These are phyloP conservation scores for Netelia inedita DNA, from an alignment of 2,888 invertebrate species.

Conservation along the genomic window DNA sequence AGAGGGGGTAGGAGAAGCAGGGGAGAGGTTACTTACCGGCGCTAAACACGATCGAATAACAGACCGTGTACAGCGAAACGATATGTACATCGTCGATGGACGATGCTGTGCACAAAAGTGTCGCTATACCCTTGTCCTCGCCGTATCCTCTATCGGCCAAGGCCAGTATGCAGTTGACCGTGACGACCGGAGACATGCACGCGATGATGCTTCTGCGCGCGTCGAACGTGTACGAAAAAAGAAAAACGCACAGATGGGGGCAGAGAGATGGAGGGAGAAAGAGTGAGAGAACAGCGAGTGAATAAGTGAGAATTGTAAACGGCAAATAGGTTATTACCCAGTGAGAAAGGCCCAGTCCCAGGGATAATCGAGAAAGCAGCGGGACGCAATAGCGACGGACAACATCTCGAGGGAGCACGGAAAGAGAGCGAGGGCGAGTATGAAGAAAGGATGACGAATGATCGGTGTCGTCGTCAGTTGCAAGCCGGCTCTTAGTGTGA, in stretches of 20 bases:
- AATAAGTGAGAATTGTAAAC: not conserved
- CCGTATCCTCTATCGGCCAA: conserved; percentile 88
- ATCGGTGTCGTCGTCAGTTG: conserved; percentile 80
- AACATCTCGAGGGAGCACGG: conserved; percentile 80
- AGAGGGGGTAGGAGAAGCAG: not conserved
- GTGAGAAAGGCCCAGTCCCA: conserved; percentile 82
- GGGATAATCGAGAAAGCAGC: conserved; percentile 76
- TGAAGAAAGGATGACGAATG: conserved; percentile 74
- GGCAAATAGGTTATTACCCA: conserved; percentile 73
- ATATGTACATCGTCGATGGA: conserved; percentile 92
- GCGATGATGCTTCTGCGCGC: conserved; percentile 78
- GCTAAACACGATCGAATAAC: conserved; percentile 89
- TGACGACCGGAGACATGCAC: conserved; percentile 82
- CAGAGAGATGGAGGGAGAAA: not conserved
- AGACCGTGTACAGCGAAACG: conserved; percentile 90
- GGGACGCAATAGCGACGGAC: conserved; percentile 72
- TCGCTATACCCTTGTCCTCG: conserved; percentile 90
- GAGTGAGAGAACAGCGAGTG: not conserved
- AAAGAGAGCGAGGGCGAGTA: conserved; percentile 77
- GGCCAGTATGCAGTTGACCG: conserved; percentile 79
- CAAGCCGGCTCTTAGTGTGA: conserved; percentile 81
- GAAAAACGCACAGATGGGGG: not conserved
- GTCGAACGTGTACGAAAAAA: not conserved
- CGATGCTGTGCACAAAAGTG: conserved; percentile 90
- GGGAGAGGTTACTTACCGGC: conserved; percentile 84